Evolutionary conservation across 2,888 invertebrate species (phyloP).

Genomic region (Drosophila anomalipes): DNA sequence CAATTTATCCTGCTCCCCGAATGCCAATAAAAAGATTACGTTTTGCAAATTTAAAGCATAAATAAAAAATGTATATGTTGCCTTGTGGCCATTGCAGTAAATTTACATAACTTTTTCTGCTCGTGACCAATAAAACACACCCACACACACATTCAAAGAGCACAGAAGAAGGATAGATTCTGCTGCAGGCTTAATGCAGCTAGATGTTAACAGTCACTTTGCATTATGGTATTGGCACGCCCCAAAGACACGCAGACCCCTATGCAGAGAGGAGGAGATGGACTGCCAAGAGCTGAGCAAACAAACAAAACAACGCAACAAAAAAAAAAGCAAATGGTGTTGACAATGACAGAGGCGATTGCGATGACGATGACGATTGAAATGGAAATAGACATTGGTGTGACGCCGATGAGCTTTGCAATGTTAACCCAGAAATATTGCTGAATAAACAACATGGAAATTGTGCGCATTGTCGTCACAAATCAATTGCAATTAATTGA

Average conservation of each 20-base stretch:
- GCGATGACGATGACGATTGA: neutral
- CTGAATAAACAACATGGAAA: slow-evolving; percentile 44
- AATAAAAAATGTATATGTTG: slow-evolving; percentile 56
- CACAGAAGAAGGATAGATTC: neutral
- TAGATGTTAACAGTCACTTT: slow-evolving; percentile 25
- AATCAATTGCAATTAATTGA: slow-evolving; percentile 68
- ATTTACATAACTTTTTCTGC: slow-evolving; percentile 42
- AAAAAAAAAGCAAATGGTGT: slow-evolving; percentile 31
- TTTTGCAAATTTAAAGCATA: slow-evolving; percentile 59
- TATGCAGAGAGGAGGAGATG: neutral
- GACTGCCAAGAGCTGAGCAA: slow-evolving; percentile 25
- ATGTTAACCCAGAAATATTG: slow-evolving; percentile 36
- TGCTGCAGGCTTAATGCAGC: slow-evolving; percentile 29
- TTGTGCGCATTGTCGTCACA: slow-evolving; percentile 50
- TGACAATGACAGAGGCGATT: slow-evolving; percentile 5
- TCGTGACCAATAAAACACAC: slow-evolving; percentile 24
- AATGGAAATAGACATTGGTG: slow-evolving; percentile 25
- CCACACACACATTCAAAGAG: neutral
- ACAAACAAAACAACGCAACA: slow-evolving; percentile 35
- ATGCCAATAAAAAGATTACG: slow-evolving; percentile 45
- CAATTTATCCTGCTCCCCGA: slow-evolving; percentile 21
- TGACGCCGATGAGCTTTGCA: slow-evolving; percentile 16
- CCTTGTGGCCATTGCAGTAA: slow-evolving; percentile 27
- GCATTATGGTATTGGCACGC: slow-evolving; percentile 30
- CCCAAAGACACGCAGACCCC: slow-evolving; percentile 2